These are phyloP conservation scores for Xiphophorus maculatus DNA, from an alignment of 2,113 vertebrate species.

Conservation along the genomic window DNA sequence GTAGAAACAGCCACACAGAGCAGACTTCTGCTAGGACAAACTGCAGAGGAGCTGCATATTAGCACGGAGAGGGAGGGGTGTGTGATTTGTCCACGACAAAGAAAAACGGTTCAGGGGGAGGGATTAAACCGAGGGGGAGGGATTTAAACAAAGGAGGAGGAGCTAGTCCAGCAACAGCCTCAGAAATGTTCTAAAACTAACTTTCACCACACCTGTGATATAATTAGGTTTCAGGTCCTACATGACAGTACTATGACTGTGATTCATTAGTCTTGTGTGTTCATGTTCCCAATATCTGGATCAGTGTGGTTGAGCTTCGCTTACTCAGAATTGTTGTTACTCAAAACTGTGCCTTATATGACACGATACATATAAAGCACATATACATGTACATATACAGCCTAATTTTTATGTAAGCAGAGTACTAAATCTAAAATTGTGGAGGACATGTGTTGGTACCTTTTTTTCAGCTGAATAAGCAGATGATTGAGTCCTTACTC, in stretches of 20 bases:
- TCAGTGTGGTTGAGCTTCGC: not conserved
- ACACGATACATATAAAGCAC: not conserved
- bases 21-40: slow-evolving; percentile 27
- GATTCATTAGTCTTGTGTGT: not conserved
- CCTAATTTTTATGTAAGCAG: not conserved
- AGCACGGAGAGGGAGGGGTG: slow-evolving; percentile 47
- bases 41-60: slow-evolving; percentile 43
- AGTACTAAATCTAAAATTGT: not conserved
- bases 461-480: not conserved
- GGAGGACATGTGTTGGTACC: not conserved
- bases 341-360: too few species aligned
- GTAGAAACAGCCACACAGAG: slow-evolving; percentile 28
- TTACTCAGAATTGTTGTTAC: not conserved
- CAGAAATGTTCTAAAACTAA: slow-evolving; percentile 18
- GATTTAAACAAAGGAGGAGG: slow-evolving; percentile 55
- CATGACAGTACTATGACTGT: not conserved
- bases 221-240: not conserved
- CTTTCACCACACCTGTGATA: not conserved
- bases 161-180: slow-evolving; percentile 31
- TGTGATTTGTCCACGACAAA: slow-evolving; percentile 14
- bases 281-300: not conserved
- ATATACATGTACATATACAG: too few species aligned
- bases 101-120: slow-evolving; percentile 42
- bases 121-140: slow-evolving; percentile 42
- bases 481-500: not conserved